phyloP scores from a whole-genome alignment of 2,888 invertebrate genomes.

The Sinotaia quadrata region DNA sequence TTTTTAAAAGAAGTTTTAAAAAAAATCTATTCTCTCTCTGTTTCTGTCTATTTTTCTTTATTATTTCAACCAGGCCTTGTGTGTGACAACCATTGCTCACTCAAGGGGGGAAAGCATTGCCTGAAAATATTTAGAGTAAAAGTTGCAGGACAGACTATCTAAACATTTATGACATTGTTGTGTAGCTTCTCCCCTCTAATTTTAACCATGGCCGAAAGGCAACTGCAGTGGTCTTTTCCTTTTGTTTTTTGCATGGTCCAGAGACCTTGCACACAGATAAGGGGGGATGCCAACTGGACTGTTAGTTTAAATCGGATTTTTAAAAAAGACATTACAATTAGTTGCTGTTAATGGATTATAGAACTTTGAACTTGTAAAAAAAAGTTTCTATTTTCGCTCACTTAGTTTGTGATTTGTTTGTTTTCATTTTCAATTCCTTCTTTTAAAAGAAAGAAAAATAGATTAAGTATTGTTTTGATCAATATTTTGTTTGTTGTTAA shows the following conservation, averaged over 20 bases:
- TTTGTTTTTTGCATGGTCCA: conserved; percentile 23
- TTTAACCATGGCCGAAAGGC: too few relatives aligned
- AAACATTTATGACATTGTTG: conserved; percentile 12
- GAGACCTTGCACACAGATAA: conserved; percentile 26
- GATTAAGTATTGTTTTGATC: too few relatives aligned
- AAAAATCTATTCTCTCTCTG: not conserved
- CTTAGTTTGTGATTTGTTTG: too few relatives aligned
- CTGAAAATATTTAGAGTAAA: conserved; percentile 13
- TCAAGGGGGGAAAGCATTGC: conserved; percentile 27
- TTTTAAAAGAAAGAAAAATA: too few relatives aligned
- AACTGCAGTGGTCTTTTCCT: conserved; percentile 4
- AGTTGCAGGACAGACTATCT: not conserved
- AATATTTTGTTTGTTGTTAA: too few relatives aligned
- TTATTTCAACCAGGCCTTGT: conserved; percentile 16
- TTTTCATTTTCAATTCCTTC: too few relatives aligned
- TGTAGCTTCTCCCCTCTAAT: conserved; percentile 21
- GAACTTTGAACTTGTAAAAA: too few relatives aligned
- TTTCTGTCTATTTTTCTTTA: not conserved
- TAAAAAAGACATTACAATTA: too few relatives aligned
- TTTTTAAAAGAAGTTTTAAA: not conserved
- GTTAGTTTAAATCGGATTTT: too few relatives aligned
- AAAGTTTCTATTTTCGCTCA: too few relatives aligned
- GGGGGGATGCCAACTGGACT: conserved; percentile 27
- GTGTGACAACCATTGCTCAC: conserved; percentile 32
- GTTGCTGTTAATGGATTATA: too few relatives aligned